Conservation (phyloP, 2,797 vertebrate genomes). For the Ambastaia sidthimunki region DNA sequence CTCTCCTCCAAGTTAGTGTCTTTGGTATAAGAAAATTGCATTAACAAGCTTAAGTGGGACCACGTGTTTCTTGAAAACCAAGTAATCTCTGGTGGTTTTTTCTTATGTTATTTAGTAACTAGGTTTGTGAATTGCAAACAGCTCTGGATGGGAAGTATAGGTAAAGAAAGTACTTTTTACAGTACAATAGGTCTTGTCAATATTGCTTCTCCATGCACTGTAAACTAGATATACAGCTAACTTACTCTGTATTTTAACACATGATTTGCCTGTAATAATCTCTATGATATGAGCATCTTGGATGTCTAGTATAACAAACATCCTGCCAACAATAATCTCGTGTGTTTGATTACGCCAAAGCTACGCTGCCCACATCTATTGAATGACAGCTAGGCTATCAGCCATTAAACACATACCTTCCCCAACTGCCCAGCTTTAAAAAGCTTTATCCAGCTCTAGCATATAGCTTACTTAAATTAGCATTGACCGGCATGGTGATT, state of each 20-base stretch:
- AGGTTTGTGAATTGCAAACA: constrained; percentile 10
- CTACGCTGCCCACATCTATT: constrained; percentile 19
- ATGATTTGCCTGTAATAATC: neutral
- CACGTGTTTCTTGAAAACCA: constrained; percentile 12
- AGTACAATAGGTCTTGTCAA: neutral
- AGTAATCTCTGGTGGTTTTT: neutral
- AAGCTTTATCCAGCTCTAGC: neutral
- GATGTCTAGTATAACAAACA: neutral
- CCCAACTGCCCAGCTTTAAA: neutral
- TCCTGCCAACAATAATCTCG: constrained; percentile 5
- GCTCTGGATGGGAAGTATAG: neutral
- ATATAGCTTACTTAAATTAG: constrained; percentile 12
- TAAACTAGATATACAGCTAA: neutral
- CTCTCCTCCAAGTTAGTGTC: constrained; percentile 21
- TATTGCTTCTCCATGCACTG: neutral
- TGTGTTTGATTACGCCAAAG: neutral
- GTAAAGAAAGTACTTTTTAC: neutral
- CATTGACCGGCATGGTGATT: constrained; percentile 37
- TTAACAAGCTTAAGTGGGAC: constrained; percentile 15
- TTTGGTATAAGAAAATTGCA: constrained; percentile 17
- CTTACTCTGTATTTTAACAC: constrained; percentile 4
- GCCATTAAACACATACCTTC: constrained; percentile 17
- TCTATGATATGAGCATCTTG: constrained; percentile 6
- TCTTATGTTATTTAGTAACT: neutral
- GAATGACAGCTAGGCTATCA: constrained; percentile 45